These are phyloP conservation scores for Tetragonula clypearis DNA, from an alignment of 1,140 invertebrate species.

Conservation along the genomic window DNA sequence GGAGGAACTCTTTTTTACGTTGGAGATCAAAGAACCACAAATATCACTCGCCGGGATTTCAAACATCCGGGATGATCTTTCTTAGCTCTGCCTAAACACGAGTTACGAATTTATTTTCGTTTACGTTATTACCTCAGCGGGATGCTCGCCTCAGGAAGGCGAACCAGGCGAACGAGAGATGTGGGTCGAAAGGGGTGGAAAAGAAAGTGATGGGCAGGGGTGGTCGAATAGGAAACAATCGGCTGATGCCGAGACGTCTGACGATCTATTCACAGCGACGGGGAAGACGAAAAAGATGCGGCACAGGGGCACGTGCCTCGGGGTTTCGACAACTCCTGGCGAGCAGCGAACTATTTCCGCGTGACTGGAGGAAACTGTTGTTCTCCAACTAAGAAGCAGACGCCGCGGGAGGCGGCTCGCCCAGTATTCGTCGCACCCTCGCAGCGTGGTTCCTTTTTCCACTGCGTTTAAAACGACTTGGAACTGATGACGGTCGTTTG, in stretches of 20 bases:
- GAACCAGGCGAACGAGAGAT: not conserved
- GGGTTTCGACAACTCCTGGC: conserved; percentile 32
- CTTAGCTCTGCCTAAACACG: not conserved
- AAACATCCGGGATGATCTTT: not conserved
- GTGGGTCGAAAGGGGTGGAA: too few species aligned
- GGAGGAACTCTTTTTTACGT: not conserved
- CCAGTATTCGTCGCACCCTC: conserved; percentile 31
- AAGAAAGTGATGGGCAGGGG: too few species aligned
- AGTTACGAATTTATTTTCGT: conserved; percentile 9
- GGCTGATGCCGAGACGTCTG: not conserved
- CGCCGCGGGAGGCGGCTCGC: conserved; percentile 68
- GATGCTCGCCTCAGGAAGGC: not conserved
- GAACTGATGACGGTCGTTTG: not conserved
- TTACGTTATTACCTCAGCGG: not conserved
- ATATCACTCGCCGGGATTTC: not conserved
- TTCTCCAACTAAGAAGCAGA: conserved; percentile 56
- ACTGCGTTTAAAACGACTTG: too few species aligned
- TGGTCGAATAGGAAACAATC: not conserved
- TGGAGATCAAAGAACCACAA: not conserved
- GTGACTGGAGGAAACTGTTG: conserved; percentile 76
- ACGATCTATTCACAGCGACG: conserved; percentile 24
- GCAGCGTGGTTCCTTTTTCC: not conserved
- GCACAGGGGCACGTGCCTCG: conserved; percentile 40
- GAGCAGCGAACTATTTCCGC: conserved; percentile 72
- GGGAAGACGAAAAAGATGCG: conserved; percentile 21